Percentiles rank a stretch among this genome's conserved stretches.
Conservation (phyloP, 2,113 vertebrate genomes). For the Lophura nycthemera region DNA sequence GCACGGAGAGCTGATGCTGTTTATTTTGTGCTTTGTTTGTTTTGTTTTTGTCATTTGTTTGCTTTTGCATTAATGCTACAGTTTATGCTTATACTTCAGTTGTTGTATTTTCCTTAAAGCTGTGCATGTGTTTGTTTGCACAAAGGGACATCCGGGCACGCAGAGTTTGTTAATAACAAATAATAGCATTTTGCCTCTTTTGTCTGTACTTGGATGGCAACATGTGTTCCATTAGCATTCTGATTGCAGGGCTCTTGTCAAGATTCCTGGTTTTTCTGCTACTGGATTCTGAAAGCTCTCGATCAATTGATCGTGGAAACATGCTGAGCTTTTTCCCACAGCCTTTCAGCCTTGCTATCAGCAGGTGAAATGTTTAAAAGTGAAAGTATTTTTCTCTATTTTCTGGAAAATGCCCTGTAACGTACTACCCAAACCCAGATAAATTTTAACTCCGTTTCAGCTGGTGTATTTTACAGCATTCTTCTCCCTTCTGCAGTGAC, state of each 20-base stretch:
- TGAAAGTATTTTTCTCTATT: neutral
- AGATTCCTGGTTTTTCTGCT: neutral
- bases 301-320: neutral
- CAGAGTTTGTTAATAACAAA: neutral
- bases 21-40: neutral
- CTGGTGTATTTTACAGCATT: neutral
- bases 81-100: neutral
- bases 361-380: conserved; percentile 14
- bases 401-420: neutral
- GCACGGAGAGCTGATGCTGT: neutral
- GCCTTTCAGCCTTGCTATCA: neutral
- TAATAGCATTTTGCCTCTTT: neutral
- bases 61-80: neutral
- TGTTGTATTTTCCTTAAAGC: neutral
- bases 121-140: neutral
- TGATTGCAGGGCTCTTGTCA: neutral
- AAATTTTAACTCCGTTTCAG: neutral
- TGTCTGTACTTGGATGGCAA: neutral
- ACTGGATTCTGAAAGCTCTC: conserved; percentile 29
- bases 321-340: neutral
- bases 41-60: neutral
- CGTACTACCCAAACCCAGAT: neutral
- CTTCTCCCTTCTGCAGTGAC: neutral
- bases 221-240: neutral
- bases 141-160: neutral